These are phyloP conservation scores for Macrophya alboannulata DNA, from an alignment of 2,888 invertebrate species.

Conservation along the genomic window DNA sequence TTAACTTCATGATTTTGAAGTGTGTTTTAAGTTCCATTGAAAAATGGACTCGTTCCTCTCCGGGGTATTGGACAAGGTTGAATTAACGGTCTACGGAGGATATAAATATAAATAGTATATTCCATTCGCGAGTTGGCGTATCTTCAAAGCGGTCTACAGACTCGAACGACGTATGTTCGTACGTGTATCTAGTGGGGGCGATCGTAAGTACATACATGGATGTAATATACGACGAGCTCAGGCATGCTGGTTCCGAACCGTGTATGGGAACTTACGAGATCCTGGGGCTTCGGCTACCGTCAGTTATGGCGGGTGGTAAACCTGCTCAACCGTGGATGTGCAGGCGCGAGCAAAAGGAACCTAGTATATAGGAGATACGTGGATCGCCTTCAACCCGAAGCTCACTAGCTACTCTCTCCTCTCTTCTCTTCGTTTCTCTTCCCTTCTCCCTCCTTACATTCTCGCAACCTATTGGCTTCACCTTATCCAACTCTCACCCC, in stretches of 20 bases:
- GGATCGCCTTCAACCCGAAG: constrained; percentile 50
- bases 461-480: constrained; percentile 63
- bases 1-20: background rate
- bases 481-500: constrained; percentile 63
- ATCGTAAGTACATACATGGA: constrained; percentile 40
- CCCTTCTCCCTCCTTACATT: constrained; percentile 45
- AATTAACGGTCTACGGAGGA: constrained; percentile 4
- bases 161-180: constrained; percentile 33
- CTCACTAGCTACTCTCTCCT: constrained; percentile 32
- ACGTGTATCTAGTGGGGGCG: constrained; percentile 30
- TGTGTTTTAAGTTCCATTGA: background rate
- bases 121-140: constrained; percentile 29
- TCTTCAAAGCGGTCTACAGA: constrained; percentile 33
- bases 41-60: background rate
- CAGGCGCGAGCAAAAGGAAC: constrained; percentile 38
- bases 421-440: constrained; percentile 23
- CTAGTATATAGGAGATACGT: constrained; percentile 45
- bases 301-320: constrained; percentile 53
- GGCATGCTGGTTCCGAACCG: constrained; percentile 28
- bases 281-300: constrained; percentile 47
- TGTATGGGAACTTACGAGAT: constrained; percentile 51
- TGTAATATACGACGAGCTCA: constrained; percentile 40
- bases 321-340: constrained; percentile 37
- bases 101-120: constrained; percentile 42
- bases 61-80: background rate